Percentiles rank a stretch among this genome's conserved stretches.
These are phyloP conservation scores for Andrena cerasifolii DNA, from an alignment of 1,140 invertebrate species.

Conservation along the genomic window DNA sequence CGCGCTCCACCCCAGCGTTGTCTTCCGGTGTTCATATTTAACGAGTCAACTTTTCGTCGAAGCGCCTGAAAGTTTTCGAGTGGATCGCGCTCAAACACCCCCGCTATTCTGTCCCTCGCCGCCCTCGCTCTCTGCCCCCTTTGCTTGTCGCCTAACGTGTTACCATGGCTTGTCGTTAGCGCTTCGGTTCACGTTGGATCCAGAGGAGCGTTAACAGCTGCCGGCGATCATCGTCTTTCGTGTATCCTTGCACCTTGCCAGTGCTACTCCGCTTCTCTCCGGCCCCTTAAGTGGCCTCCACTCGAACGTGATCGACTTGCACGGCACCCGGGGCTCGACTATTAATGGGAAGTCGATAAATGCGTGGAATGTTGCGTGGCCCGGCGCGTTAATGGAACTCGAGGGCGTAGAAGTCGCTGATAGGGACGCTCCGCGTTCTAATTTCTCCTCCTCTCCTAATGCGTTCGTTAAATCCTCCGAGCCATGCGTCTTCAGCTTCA, in stretches of 20 bases:
- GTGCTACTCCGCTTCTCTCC: slow-evolving; percentile 26
- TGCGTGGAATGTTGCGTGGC: slow-evolving; percentile 5
- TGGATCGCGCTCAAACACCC: neutral
- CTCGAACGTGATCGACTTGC: slow-evolving; percentile 7
- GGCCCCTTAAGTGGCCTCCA: slow-evolving; percentile 46
- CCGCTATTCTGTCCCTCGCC: neutral
- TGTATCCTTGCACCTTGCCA: slow-evolving; percentile 55
- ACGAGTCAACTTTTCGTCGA: slow-evolving; percentile 54
- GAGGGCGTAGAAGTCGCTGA: neutral
- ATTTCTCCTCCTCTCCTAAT: neutral
- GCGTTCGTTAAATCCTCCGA: neutral
- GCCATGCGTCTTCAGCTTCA: neutral
- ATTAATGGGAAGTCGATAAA: slow-evolving; percentile 35
- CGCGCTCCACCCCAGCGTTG: neutral
- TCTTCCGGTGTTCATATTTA: slow-evolving; percentile 47
- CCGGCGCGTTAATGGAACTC: slow-evolving; percentile 30
- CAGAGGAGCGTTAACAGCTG: slow-evolving; percentile 57
- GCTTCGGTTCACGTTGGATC: slow-evolving; percentile 38
- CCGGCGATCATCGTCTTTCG: slow-evolving; percentile 55
- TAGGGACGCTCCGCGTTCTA: neutral
- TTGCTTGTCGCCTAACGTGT: slow-evolving; percentile 33
- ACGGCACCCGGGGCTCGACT: neutral
- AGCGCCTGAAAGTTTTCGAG: slow-evolving; percentile 52
- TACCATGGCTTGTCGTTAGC: slow-evolving; percentile 44
- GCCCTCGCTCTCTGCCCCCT: neutral